Conservation (phyloP, 2,113 vertebrate genomes). For the Calidris pugnax region DNA sequence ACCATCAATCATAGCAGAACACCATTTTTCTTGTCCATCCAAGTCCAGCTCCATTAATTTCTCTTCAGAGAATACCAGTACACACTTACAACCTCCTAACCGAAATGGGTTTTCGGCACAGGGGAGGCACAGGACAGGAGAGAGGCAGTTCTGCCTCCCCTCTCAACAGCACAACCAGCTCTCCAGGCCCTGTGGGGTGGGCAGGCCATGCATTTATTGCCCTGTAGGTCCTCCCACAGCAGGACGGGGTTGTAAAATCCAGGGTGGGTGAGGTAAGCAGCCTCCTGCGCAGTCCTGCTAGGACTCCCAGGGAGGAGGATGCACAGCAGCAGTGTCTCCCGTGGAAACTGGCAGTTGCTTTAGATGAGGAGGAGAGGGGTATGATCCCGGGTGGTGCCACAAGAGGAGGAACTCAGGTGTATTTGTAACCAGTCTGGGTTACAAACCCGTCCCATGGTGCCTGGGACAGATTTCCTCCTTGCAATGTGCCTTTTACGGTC, state of each 20-base stretch:
- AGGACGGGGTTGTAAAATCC: not conserved
- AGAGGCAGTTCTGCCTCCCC: not conserved
- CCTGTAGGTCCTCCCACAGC: not conserved
- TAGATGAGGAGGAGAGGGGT: not conserved
- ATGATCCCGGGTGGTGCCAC: not conserved
- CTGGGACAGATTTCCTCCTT: not conserved
- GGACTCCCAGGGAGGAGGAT: not conserved
- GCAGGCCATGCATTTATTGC: not conserved
- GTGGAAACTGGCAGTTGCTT: not conserved
- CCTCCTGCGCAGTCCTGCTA: not conserved
- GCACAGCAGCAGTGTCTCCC: rapidly evolving
- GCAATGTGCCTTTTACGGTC: not conserved
- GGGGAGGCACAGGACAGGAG: not conserved
- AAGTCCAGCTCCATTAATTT: constrained; percentile 68
- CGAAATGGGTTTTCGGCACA: not conserved
- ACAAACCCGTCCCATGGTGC: not conserved
- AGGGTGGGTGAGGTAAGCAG: not conserved
- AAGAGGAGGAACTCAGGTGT: not conserved
- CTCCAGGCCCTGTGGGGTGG: not conserved
- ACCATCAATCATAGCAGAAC: constrained; percentile 57
- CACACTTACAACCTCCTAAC: not conserved
- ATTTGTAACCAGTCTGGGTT: not conserved
- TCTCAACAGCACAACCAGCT: not conserved
- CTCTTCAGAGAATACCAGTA: constrained; percentile 12
- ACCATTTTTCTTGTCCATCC: constrained; percentile 71